A percentile compares a stretch with the other conserved stretches of the same genome.
Evolutionary conservation across 2,888 invertebrate species (phyloP).

Genomic region (Rhabditoides inermis): DNA sequence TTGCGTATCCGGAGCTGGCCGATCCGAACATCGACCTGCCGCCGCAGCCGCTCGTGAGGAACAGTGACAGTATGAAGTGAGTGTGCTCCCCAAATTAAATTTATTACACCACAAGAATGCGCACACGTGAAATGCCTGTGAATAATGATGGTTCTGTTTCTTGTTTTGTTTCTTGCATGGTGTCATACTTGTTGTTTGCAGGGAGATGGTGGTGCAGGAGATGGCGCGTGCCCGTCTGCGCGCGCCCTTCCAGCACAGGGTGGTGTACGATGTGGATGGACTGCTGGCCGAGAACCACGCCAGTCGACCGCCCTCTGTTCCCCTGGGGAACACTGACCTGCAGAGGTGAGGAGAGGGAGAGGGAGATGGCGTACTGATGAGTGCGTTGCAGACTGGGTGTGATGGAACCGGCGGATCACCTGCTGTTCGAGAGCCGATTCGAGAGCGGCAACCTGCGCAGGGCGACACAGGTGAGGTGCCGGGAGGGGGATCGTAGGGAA

Average conservation of each 20-base stretch:
- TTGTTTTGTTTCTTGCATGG: too few species aligned
- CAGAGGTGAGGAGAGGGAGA: conserved; percentile 1
- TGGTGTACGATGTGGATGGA: conserved; percentile 67
- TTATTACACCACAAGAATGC: too few species aligned
- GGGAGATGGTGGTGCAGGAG: conserved; percentile 62
- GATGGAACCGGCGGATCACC: conserved; percentile 47
- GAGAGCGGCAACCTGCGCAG: conserved; percentile 77
- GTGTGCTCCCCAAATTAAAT: not conserved
- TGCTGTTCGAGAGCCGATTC: conserved; percentile 74
- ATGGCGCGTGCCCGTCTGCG: conserved; percentile 66
- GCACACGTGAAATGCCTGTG: too few species aligned
- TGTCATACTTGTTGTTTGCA: conserved; percentile 9
- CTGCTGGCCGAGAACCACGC: conserved; percentile 42
- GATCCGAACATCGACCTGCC: conserved; percentile 18
- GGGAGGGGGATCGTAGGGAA: not conserved
- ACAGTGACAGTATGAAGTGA: conserved; percentile 9
- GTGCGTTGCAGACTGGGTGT: conserved; percentile 5
- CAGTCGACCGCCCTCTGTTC: not conserved
- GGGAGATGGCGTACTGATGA: not conserved
- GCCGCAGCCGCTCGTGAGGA: conserved; percentile 13
- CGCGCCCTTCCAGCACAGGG: conserved; percentile 60
- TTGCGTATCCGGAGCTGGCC: conserved; percentile 35
- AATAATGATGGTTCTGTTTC: too few species aligned
- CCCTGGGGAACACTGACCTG: conserved; percentile 7
- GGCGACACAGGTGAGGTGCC: conserved; percentile 65